These are phyloP conservation scores for Balaeniceps rex DNA, from an alignment of 2,113 vertebrate species.

Conservation along the genomic window DNA sequence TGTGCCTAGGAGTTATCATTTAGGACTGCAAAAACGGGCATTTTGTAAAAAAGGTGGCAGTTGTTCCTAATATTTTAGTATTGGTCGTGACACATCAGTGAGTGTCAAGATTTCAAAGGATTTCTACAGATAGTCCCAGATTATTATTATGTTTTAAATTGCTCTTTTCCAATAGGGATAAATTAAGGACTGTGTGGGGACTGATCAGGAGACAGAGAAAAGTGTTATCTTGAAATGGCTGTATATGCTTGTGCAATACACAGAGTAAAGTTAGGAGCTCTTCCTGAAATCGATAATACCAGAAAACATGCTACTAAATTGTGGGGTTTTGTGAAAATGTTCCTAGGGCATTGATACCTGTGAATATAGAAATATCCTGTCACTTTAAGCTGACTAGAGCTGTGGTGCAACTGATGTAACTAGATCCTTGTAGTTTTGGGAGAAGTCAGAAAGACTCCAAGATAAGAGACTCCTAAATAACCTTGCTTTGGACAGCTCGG, in stretches of 20 bases:
- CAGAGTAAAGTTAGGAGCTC: neutral
- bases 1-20: neutral
- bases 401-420: too few species aligned
- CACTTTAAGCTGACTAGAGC: too few species aligned
- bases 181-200: neutral
- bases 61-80: neutral
- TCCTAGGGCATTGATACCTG: too few species aligned
- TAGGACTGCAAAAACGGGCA: neutral
- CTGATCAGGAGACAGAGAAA: neutral
- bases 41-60: neutral
- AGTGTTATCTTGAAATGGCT: neutral
- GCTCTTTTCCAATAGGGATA: neutral
- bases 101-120: neutral
- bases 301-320: neutral
- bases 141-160: neutral
- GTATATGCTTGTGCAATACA: neutral
- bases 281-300: neutral
- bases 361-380: too few species aligned
- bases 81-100: neutral
- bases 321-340: neutral
- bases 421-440: too few species aligned
- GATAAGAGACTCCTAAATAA: too few species aligned
- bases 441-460: too few species aligned
- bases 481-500: too few species aligned
- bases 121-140: neutral